Evolutionary conservation across 2,113 vertebrate species (phyloP).

Genomic region (Fregata magnificens): DNA sequence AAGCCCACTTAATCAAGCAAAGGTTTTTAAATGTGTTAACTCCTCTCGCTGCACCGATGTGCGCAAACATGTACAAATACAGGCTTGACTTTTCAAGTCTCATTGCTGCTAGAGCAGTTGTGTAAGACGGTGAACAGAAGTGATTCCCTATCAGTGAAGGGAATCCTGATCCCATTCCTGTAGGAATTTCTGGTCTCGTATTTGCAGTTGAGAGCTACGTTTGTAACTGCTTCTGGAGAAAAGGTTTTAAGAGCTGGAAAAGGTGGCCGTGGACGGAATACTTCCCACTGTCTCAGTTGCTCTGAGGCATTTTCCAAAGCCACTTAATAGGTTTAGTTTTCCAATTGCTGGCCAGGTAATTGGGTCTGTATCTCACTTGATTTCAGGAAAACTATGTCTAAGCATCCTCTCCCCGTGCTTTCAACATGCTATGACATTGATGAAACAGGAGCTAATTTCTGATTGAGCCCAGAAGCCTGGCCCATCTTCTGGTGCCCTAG

Average conservation of each 20-base stretch:
- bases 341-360: neutral
- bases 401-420: neutral
- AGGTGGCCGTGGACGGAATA: neutral
- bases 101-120: accelerated
- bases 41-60: neutral
- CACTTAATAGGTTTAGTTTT: neutral
- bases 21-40: neutral
- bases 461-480: neutral
- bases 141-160: accelerated
- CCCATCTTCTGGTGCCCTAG: neutral
- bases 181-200: accelerated
- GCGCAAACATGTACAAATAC: accelerated
- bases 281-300: accelerated
- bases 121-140: neutral
- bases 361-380: accelerated
- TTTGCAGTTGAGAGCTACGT: neutral
- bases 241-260: neutral
- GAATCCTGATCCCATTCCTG: neutral
- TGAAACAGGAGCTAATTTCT: neutral
- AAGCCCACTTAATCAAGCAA: neutral
- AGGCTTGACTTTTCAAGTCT: neutral
- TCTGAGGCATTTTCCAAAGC: neutral
- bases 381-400: neutral
- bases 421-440: accelerated
- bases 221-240: neutral